Conservation (phyloP, 2,797 vertebrate genomes). For the Characodon lateralis region DNA sequence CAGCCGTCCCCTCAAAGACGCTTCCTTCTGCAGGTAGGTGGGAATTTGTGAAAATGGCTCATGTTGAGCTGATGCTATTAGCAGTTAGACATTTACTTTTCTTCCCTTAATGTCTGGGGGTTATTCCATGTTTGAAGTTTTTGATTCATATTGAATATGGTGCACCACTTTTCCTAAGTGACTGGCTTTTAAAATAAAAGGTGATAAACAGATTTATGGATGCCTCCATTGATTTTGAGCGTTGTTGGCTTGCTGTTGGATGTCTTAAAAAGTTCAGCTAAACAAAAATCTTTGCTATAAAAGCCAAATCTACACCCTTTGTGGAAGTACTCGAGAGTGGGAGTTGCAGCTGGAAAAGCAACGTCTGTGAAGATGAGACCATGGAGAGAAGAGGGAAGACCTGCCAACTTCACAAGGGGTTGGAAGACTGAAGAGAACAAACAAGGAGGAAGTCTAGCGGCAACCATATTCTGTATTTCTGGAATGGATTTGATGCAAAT, state of each 20-base stretch:
- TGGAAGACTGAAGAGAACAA: slow-evolving; percentile 22
- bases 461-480: slow-evolving; percentile 29
- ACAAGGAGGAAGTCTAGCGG: neutral
- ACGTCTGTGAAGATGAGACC: slow-evolving; percentile 29
- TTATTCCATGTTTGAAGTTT: slow-evolving; percentile 44
- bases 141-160: slow-evolving; percentile 73
- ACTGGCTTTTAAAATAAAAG: slow-evolving; percentile 84
- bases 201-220: slow-evolving; percentile 81
- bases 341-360: slow-evolving; percentile 5
- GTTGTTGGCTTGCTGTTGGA: slow-evolving; percentile 74
- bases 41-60: slow-evolving; percentile 30
- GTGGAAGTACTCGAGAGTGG: slow-evolving; percentile 35
- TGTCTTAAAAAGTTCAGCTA: slow-evolving; percentile 53
- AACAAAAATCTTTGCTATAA: slow-evolving; percentile 27
- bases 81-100: slow-evolving; percentile 11
- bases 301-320: slow-evolving; percentile 34
- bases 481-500: slow-evolving; percentile 30
- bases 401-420: slow-evolving; percentile 42
- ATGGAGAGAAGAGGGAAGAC: slow-evolving; percentile 42
- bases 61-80: slow-evolving; percentile 36
- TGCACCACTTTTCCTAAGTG: slow-evolving; percentile 69
- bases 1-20: slow-evolving; percentile 54
- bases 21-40: slow-evolving; percentile 80
- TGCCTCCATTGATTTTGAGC: slow-evolving; percentile 82
- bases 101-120: slow-evolving; percentile 40